These are phyloP conservation scores for Festucalex cinctus DNA, from an alignment of 2,113 vertebrate species.

Conservation along the genomic window DNA sequence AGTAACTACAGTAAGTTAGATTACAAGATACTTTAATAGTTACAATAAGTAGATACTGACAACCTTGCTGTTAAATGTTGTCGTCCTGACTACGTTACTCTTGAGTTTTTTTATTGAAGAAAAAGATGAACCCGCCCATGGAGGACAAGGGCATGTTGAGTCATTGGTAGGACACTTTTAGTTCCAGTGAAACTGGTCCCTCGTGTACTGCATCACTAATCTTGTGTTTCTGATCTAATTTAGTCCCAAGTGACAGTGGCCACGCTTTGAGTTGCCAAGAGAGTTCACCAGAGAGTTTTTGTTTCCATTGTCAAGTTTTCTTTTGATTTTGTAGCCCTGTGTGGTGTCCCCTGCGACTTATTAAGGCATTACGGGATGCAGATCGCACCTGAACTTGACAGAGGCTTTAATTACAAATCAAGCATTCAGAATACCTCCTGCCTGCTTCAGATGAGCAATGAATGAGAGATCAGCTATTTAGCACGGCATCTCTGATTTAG, in stretches of 20 bases:
- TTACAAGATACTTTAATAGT: constrained; percentile 42
- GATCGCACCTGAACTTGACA: constrained; percentile 64
- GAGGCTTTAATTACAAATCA: constrained; percentile 68
- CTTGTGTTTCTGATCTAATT: constrained; percentile 21
- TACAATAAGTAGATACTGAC: too few species aligned
- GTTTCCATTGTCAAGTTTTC: constrained; percentile 46
- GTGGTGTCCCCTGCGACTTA: constrained; percentile 43
- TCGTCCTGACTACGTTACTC: constrained; percentile 5
- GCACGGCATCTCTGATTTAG: constrained; percentile 52
- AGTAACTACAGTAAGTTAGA: constrained; percentile 11
- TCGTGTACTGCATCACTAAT: constrained; percentile 26
- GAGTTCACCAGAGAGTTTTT: constrained; percentile 8
- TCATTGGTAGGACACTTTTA: constrained; percentile 38
- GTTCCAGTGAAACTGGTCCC: constrained; percentile 24
- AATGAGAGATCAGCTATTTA: constrained; percentile 70
- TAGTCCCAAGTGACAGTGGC: constrained; percentile 45
- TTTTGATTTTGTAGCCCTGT: constrained; percentile 33
- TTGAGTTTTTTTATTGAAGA: constrained; percentile 49
- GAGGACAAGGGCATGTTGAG: constrained; percentile 44
- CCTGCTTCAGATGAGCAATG: constrained; percentile 28
- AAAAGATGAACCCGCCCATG: constrained; percentile 28
- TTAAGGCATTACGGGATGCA: constrained; percentile 43
- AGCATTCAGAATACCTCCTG: constrained; percentile 53
- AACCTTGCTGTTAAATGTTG: constrained; percentile 18
- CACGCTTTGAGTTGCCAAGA: constrained; percentile 34